A percentile compares a stretch with the other conserved stretches of the same genome.
phyloP scores from a whole-genome alignment of 2,797 vertebrate genomes.

The Spinus olivaceus region DNA sequence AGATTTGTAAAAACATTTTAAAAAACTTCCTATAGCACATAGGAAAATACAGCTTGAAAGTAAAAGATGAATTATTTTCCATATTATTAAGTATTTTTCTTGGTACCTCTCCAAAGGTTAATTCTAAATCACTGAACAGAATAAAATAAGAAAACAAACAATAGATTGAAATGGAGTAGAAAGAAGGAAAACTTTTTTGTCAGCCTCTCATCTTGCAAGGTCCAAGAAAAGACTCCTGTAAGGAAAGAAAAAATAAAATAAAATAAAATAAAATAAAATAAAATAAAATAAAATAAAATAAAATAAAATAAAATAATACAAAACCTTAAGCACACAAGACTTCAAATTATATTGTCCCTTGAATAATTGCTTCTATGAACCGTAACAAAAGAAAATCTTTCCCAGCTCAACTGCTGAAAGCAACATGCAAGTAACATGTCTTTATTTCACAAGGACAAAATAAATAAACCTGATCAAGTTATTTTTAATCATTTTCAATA shows the following conservation, averaged over 20 bases:
- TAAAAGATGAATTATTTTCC: neutral
- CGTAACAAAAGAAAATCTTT: neutral
- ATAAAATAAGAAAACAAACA: neutral
- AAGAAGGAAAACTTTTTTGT: neutral
- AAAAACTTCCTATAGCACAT: neutral
- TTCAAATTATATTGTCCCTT: neutral
- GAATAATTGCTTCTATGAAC: neutral
- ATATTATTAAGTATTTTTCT: neutral
- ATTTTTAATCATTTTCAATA: neutral
- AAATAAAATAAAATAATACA: neutral
- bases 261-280: neutral
- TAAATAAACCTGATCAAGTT: neutral
- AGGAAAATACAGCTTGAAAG: neutral
- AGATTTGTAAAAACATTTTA: neutral
- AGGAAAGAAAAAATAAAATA: neutral
- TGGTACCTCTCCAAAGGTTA: neutral
- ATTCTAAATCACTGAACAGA: neutral
- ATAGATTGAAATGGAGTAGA: neutral
- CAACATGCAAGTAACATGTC: neutral
- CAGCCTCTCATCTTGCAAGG: neutral
- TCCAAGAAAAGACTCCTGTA: neutral
- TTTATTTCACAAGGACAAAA: neutral
- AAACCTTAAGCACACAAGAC: neutral
- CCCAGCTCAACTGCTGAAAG: neutral
- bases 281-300: neutral